Conservation (phyloP, 2,797 vertebrate species). For the Mallotus villosus region DNA sequence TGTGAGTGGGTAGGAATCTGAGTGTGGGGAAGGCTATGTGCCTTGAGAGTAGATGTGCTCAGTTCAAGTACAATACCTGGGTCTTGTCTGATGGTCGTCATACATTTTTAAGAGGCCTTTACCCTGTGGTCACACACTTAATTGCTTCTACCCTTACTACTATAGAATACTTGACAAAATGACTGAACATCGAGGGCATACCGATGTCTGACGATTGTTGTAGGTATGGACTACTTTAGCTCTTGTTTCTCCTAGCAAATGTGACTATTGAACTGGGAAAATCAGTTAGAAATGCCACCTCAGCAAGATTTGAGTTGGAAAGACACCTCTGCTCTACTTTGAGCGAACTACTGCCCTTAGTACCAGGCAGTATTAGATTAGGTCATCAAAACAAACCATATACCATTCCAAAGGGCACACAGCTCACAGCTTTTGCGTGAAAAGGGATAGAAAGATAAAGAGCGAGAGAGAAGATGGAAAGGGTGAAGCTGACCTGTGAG, state of each 20-base stretch:
- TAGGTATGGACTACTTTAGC: no score
- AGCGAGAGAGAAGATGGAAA: no score
- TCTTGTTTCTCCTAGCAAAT: no score
- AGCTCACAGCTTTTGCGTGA: constrained; percentile 5
- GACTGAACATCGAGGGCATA: no score
- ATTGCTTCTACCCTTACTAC: background rate
- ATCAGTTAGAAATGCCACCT: no score
- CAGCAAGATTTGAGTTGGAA: background rate
- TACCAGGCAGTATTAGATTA: constrained; percentile 54
- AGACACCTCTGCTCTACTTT: constrained; percentile 7
- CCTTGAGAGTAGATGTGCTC: background rate
- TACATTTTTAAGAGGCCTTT: background rate
- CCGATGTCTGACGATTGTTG: no score
- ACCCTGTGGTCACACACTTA: background rate
- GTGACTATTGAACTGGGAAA: no score
- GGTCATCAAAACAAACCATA: constrained; percentile 51
- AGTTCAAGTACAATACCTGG: background rate
- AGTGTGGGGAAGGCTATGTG: background rate
- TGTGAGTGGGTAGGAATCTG: background rate
- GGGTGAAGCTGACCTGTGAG: no score
- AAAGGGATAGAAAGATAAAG: no score
- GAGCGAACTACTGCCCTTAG: constrained; percentile 31
- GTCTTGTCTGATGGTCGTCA: background rate
- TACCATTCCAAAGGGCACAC: constrained; percentile 33
- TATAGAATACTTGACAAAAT: no score